Conservation (phyloP, 1,140 invertebrate genomes). For the Calephelis nemesis region DNA sequence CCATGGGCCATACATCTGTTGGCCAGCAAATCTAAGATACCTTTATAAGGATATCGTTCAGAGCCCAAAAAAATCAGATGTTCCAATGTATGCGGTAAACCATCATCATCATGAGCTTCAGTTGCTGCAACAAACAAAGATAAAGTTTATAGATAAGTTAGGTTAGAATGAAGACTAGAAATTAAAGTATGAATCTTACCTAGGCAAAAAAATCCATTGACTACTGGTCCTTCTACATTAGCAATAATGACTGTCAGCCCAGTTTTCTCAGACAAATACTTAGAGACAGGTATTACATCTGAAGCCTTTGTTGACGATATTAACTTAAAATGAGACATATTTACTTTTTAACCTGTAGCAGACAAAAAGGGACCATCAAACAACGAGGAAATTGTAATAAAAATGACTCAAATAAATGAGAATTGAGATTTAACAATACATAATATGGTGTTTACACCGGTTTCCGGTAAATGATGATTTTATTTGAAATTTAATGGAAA, state of each 20-base stretch:
- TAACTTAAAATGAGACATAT: conserved; percentile 81
- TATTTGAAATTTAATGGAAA: no score
- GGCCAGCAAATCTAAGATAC: conserved; percentile 92
- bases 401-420: background rate
- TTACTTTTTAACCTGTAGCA: conserved; percentile 2
- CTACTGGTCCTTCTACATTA: conserved; percentile 91
- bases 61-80: conserved; percentile 96
- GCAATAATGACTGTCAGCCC: conserved; percentile 90
- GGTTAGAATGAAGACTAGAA: conserved; percentile 7
- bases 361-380: no score
- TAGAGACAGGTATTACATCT: conserved; percentile 87
- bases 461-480: no score
- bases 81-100: conserved; percentile 94
- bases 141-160: background rate
- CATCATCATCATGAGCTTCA: conserved; percentile 94
- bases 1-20: conserved; percentile 94
- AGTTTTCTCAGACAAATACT: conserved; percentile 89
- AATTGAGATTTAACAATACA: conserved; percentile 44
- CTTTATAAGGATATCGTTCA: conserved; percentile 94
- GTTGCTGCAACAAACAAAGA: conserved; percentile 83
- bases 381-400: no score
- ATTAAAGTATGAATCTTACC: conserved; percentile 80
- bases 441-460: conserved; percentile 28
- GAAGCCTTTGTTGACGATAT: conserved; percentile 83
- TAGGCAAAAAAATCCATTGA: conserved; percentile 91